Conservation (phyloP, 2,113 vertebrate genomes). For the Nestor notabilis region DNA sequence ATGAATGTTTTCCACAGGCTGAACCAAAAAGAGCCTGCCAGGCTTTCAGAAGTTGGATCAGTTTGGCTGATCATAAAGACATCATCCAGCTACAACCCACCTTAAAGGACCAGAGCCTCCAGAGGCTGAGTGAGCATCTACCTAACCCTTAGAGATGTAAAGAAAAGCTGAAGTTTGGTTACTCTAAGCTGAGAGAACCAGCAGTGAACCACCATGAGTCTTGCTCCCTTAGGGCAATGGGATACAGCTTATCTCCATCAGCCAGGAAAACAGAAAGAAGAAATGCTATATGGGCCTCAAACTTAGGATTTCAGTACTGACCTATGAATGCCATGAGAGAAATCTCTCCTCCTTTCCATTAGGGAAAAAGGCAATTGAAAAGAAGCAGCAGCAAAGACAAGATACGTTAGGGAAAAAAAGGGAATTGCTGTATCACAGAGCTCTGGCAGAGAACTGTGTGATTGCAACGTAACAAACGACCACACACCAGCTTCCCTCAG, state of each 20-base stretch:
- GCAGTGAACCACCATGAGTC: fast-evolving
- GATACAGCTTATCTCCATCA: background rate
- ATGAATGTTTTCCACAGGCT: background rate
- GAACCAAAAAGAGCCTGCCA: background rate
- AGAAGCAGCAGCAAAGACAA: background rate
- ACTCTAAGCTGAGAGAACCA: background rate
- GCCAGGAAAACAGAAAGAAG: background rate
- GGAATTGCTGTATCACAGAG: background rate
- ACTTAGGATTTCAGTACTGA: background rate
- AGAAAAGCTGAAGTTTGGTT: background rate
- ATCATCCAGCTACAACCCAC: background rate
- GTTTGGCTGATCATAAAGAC: background rate
- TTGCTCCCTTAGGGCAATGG: background rate
- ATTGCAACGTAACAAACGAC: background rate
- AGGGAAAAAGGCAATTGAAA: background rate
- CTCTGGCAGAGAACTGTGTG: background rate
- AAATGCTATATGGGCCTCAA: background rate
- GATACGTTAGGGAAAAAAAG: background rate
- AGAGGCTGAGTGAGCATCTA: background rate
- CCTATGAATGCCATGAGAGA: background rate
- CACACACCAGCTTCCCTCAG: background rate
- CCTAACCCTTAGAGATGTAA: background rate
- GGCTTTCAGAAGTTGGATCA: background rate
- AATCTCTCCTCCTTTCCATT: background rate
- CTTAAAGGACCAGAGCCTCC: background rate